Evolutionary conservation across 2,888 invertebrate genomes (phyloP), one percentile per base, ranked within the genome.

Genomic region (Rhagonycha lutea): DNA sequence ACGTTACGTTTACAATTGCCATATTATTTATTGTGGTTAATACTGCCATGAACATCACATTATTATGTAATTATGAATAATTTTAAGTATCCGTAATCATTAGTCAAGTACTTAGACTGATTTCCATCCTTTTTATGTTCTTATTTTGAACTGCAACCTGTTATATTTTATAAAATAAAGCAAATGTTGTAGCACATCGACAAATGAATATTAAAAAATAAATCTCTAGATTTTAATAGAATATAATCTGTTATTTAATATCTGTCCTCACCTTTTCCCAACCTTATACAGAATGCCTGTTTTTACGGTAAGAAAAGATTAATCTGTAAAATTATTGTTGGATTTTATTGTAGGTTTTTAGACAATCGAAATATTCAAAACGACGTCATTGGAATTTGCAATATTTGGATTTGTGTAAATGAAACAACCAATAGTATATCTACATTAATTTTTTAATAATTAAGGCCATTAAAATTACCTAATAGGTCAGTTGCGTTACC

Each of bases 171-270:
- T 85, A 85, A 85, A 83, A 82, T 83, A 82, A 84, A 86, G 85
- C 86, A 85, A 85, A 83, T 84, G 86, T 86, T 87, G 86, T 86
- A 87, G 87, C 86, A 87, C 87, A 86, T 82, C 84, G 83, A 86
- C 84, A 85, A 85, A 85, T 85, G 84, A 83, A 82, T 82, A 84
- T 82, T 82, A 79, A 78, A 47, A 82, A 84, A 83, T 83, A 83
- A 84, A 85, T 80, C 82, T 85, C 81, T 85, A 85, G 85, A 85
- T 85, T 85, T 84, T 85, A 85, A 71, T 71, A 63, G 63, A 65
- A 65, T 11, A 12, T 65, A 24, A 29, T 65, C 67, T 67, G 23
- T 70, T 29, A 47, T 65, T 60, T 12, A 11, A 79, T 81, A 61
- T 82, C 7, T 0, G n/a, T n/a, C n/a, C n/a, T n/a, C n/a, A n/a